Percentiles rank a stretch among this genome's conserved stretches.
phyloP scores from a whole-genome alignment of 2,888 invertebrate species.

The Papilio gigon region DNA sequence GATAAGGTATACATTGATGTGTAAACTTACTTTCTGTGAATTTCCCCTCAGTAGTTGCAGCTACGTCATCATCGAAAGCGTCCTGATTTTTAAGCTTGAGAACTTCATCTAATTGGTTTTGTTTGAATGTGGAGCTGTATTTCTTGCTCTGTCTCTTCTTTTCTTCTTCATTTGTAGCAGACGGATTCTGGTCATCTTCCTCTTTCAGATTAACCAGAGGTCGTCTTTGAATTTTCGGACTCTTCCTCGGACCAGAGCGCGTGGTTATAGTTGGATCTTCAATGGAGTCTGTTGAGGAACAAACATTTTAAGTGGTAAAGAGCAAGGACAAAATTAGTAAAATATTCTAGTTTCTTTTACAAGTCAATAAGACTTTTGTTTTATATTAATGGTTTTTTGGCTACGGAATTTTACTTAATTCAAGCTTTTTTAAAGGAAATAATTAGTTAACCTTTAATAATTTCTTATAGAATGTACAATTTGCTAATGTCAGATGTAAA shows the following conservation, averaged over 20 bases:
- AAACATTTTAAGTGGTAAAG: too few relatives aligned
- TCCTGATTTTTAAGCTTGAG: constrained; percentile 56
- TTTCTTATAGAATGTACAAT: too few relatives aligned
- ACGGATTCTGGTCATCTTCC: constrained; percentile 62
- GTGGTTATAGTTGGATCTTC: constrained; percentile 65
- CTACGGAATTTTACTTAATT: too few relatives aligned
- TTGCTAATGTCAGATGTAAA: too few relatives aligned
- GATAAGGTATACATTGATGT: not conserved
- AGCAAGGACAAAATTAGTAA: too few relatives aligned
- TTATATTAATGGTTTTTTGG: too few relatives aligned
- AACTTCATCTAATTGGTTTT: constrained; percentile 70
- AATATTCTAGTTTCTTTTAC: too few relatives aligned
- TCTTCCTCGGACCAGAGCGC: constrained; percentile 51
- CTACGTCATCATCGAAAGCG: constrained; percentile 50
- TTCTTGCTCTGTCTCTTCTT: constrained; percentile 77
- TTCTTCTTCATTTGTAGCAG: constrained; percentile 75
- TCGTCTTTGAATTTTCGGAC: constrained; percentile 62
- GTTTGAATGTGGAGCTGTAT: constrained; percentile 72
- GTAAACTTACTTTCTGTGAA: constrained; percentile 47
- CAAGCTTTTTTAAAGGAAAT: too few relatives aligned
- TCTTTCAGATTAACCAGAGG: constrained; percentile 68
- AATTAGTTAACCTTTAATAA: too few relatives aligned
- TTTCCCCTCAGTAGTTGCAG: constrained; percentile 60
- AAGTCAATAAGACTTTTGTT: too few relatives aligned
- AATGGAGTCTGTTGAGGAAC: constrained; percentile 58